A percentile compares a stretch with the other conserved stretches of the same genome.
Conservation (phyloP, 2,797 vertebrate genomes). For the Eremophila alpestris region DNA sequence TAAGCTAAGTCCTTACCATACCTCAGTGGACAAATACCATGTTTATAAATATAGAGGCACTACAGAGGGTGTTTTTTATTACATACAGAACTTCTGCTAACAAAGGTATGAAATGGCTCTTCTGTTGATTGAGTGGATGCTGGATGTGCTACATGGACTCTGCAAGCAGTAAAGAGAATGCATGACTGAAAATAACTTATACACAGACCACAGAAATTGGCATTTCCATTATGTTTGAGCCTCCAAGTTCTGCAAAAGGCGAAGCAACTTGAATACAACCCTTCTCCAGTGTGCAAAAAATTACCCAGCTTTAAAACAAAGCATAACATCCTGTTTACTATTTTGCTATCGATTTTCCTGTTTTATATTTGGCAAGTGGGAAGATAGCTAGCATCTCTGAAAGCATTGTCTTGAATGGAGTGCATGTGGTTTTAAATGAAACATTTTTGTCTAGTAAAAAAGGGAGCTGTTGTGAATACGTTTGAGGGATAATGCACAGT, state of each 20-base stretch:
- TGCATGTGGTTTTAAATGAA: not conserved
- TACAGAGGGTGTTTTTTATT: not conserved
- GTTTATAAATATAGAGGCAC: not conserved
- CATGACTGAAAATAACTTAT: not conserved
- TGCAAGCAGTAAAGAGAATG: not conserved
- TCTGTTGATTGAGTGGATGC: not conserved
- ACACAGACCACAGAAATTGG: not conserved
- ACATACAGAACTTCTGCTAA: not conserved
- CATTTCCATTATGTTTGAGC: not conserved
- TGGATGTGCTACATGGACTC: not conserved
- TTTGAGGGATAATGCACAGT: not conserved
- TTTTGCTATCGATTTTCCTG: not conserved
- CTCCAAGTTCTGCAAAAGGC: not conserved
- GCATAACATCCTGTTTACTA: not conserved
- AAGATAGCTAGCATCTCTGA: not conserved
- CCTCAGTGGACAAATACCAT: not conserved
- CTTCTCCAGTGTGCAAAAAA: not conserved
- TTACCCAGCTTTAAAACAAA: not conserved
- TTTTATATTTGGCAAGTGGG: not conserved
- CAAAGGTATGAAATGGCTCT: not conserved
- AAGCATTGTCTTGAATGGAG: not conserved
- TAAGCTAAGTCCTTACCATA: not conserved
- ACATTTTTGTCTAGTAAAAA: not conserved
- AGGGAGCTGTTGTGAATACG: not conserved
- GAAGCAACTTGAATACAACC: not conserved